These are phyloP conservation scores for Acanthoscelides obtectus DNA, from an alignment of 2,888 invertebrate genomes.

Conservation along the genomic window DNA sequence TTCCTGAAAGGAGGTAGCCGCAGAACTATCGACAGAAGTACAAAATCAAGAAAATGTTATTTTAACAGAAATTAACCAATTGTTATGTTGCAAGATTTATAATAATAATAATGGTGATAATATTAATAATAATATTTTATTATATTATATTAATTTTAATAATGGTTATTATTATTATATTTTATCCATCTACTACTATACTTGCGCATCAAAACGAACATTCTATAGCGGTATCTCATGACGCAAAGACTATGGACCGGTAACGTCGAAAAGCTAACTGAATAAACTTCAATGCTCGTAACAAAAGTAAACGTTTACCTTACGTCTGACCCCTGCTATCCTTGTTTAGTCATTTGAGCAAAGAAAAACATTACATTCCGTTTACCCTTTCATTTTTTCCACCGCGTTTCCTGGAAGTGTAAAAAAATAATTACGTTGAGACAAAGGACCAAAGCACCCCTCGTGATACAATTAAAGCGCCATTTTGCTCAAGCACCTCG, in stretches of 20 bases:
- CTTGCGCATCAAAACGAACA: too few relatives aligned
- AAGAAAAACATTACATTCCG: neutral
- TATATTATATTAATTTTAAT: too few relatives aligned
- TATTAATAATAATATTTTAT: too few relatives aligned
- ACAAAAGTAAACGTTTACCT: neutral
- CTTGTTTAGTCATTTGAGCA: neutral
- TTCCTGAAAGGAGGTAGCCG: too few relatives aligned
- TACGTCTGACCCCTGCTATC: neutral
- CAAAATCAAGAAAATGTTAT: too few relatives aligned
- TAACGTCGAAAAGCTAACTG: neutral
- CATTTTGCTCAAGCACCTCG: conserved; percentile 25
- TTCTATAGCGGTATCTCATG: too few relatives aligned
- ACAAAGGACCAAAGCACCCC: neutral
- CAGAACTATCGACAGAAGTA: too few relatives aligned
- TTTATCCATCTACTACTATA: too few relatives aligned
- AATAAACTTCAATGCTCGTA: neutral
- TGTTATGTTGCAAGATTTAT: too few relatives aligned
- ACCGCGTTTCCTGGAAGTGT: neutral
- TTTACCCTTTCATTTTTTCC: neutral
- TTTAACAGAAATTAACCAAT: too few relatives aligned
- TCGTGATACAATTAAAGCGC: conserved; percentile 11
- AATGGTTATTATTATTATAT: too few relatives aligned
- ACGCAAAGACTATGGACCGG: neutral
- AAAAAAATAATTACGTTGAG: neutral
- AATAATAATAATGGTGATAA: too few relatives aligned